These are phyloP conservation scores for Periparus ater DNA, from an alignment of 2,797 vertebrate genomes.

Conservation along the genomic window DNA sequence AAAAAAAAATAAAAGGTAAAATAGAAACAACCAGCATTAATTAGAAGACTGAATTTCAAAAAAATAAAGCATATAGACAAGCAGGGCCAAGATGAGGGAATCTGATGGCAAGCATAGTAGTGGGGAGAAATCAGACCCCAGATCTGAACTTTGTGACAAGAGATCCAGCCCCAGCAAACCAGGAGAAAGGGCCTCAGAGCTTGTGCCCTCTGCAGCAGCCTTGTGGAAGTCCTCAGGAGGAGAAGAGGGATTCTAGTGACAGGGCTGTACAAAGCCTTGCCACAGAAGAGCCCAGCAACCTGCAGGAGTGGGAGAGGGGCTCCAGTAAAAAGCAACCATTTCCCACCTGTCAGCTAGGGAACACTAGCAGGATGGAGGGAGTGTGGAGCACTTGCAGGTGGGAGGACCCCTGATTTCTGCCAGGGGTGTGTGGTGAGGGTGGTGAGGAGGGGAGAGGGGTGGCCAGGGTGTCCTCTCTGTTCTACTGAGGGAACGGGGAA, in stretches of 20 bases:
- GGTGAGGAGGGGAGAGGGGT: accelerated
- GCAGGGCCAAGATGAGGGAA: neutral
- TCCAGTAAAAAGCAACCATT: neutral
- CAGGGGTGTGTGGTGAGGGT: neutral
- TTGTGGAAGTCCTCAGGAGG: neutral
- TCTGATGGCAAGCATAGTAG: neutral
- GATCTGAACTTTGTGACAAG: neutral
- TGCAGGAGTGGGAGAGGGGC: neutral
- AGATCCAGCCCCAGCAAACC: neutral
- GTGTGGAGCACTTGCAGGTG: neutral
- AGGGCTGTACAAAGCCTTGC: neutral
- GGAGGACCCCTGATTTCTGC: neutral
- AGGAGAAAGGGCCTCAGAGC: neutral
- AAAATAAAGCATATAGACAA: neutral
- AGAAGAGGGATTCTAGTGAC: neutral
- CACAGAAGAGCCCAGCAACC: neutral
- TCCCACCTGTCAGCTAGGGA: neutral
- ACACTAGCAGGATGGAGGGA: neutral
- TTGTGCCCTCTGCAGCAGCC: neutral
- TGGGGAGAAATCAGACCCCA: neutral
- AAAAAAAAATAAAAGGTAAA: neutral
- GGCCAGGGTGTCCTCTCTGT: neutral
- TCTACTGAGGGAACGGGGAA: neutral
- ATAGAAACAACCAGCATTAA: neutral
- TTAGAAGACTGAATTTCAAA: neutral